These are phyloP conservation scores for Trachelus troglodyta DNA, from an alignment of 2,888 invertebrate species.

Conservation along the genomic window DNA sequence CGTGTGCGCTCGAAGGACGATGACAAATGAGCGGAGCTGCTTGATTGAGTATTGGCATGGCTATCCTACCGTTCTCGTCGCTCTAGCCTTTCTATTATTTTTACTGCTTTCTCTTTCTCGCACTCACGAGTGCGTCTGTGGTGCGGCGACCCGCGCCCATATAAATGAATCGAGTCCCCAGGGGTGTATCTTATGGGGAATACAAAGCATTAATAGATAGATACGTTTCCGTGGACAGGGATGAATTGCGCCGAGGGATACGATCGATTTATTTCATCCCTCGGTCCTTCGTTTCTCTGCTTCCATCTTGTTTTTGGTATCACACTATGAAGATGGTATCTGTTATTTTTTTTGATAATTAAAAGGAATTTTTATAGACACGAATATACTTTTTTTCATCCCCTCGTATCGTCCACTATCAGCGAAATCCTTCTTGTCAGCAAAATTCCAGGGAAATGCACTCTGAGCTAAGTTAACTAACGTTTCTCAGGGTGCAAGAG, in stretches of 20 bases:
- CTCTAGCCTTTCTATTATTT: not conserved
- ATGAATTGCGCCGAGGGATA: slow-evolving; percentile 53
- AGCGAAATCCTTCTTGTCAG: not conserved
- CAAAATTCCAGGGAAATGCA: not conserved
- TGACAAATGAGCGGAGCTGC: slow-evolving; percentile 57
- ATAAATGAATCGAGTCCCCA: slow-evolving; percentile 63
- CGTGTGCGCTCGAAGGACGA: slow-evolving; percentile 24
- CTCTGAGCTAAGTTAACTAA: not conserved
- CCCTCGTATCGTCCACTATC: not conserved
- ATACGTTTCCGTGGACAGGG: slow-evolving; percentile 57
- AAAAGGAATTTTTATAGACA: not conserved
- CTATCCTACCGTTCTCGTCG: slow-evolving; percentile 5
- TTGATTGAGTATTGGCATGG: slow-evolving; percentile 62
- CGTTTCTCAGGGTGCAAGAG: slow-evolving; percentile 12
- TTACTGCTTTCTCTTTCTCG: not conserved
- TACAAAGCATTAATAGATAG: slow-evolving; percentile 63
- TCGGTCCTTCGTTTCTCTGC: not conserved
- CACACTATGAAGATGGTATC: not conserved
- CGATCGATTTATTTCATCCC: slow-evolving; percentile 57
- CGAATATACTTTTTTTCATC: not conserved
- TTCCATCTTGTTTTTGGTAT: not conserved
- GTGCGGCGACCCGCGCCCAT: slow-evolving; percentile 33
- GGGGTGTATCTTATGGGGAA: slow-evolving; percentile 58
- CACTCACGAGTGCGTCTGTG: slow-evolving; percentile 3
- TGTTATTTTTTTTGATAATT: not conserved